Evolutionary conservation across 2,888 invertebrate species (phyloP), one percentile per base, ranked within the genome.

Genomic region (Euphydryas editha): DNA sequence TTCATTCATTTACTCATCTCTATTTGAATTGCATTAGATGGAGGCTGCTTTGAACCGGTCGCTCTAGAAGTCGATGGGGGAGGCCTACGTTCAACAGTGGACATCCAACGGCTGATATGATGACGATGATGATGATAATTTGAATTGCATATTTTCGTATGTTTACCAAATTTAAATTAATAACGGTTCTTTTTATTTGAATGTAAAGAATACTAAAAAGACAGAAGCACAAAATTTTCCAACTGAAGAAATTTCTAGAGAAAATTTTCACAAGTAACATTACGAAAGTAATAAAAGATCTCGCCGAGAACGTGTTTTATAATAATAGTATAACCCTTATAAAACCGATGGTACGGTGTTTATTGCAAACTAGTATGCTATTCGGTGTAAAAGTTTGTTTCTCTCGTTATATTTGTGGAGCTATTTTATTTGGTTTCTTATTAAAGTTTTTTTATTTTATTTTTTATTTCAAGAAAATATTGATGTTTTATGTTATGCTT

Each of bases 221-320:
- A 39, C n/a, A 39, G 4, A 39, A 7, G 42, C 10, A 10, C 47
- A 10, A 47, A 54, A 61, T 30, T n/a, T 62, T 61, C 61, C 51
- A 37, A 54, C 55, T 39, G 39, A 47, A 57, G 46, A 59, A 65
- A 49, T 59, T 79, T 76, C 72, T 74, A 74, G 75, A 72, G 73
- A 76, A 68, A 71, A 77, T 75, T 79, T 76, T 73, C 74, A 75
- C 73, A 75, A 78, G 73, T 75, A 75, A 76, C 75, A 78, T 80
- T 77, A 79, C 78, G 76, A 75, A 76, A 76, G 79, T 78, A 79
- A 79, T 79, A 79, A 78, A 78, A 77, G 77, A 72, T 73, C 71
- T 58, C 39, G 72, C 65, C 36, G 69, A 74, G 71, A 73, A 69
- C 65, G 71, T 75, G 76, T 75, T 75, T 76, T 76, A 78, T 80